Evolutionary conservation across 2,113 vertebrate species (phyloP), one percentile per base, ranked within the genome.

Genomic region (Campylorhamphus procurvoides): DNA sequence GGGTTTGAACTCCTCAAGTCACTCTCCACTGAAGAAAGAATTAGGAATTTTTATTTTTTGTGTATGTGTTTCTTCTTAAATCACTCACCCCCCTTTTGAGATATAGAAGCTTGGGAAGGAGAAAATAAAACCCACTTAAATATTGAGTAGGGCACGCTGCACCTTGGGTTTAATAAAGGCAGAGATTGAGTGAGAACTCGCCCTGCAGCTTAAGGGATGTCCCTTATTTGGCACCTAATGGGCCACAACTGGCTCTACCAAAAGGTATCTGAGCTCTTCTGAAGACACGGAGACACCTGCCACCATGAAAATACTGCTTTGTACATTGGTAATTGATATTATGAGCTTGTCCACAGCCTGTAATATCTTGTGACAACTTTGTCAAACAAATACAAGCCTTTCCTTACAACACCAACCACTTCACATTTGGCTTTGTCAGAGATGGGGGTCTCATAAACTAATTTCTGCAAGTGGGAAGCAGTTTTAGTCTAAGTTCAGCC

Each of bases 401-500:
- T 53, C 50, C 42, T 67, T 18, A 39, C 18, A 85, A 12, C 7
- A 67, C 3, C 35, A 58, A 18, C 4, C 28, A 9, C 40, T 87
- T 27, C 28, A 64, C 0, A 0, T 44, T 18, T 73, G 72, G 18
- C 18, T 79, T 40, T 10, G 8, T 29, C 56, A 47, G n/a, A 17
- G 13, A 9, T 63, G 50, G 33, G 17, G 27, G 5, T 55, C 44
- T 52, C 18, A 39, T 14, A 44, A 76, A 20, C 22, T 17, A 56
- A 22, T n/a, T 72, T 10, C 24, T 50, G 12, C 14, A 66, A 86
- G 14, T 8, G 4, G 12, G 49, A 91, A 58, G 29, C 8, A 40
- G 7, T 85, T 92, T 24, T 59, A 85, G 5, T 12, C 42, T 24
- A 39, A 31, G 6, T 24, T 66, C 15, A 87, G 18, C 18, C 46